Conservation (phyloP, 2,888 invertebrate genomes). For the Bombylius discolor region DNA sequence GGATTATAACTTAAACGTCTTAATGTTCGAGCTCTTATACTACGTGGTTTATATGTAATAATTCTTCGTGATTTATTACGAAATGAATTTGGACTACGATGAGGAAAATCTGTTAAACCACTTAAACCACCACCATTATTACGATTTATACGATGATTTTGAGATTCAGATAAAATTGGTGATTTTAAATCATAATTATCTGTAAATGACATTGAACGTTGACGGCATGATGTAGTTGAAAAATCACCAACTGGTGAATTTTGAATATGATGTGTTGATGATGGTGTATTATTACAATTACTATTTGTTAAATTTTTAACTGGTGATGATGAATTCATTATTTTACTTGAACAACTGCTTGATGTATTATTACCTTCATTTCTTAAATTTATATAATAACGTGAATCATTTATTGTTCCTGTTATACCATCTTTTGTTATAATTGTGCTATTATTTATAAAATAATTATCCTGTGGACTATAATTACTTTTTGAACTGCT, state of each 20-base stretch:
- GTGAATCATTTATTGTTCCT: conserved; percentile 18
- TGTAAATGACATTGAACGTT: conserved; percentile 41
- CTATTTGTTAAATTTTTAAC: conserved; percentile 26
- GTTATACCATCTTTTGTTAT: conserved; percentile 9
- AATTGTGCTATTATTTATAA: conserved; percentile 15
- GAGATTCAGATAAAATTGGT: conserved; percentile 27
- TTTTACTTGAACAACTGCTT: not conserved
- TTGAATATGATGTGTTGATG: conserved; percentile 17
- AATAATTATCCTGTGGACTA: conserved; percentile 33
- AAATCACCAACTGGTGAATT: conserved; percentile 18
- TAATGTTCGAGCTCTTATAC: conserved; percentile 42
- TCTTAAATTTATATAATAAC: conserved; percentile 21
- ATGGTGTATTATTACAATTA: conserved; percentile 29
- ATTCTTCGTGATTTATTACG: conserved; percentile 15
- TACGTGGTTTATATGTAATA: conserved; percentile 34
- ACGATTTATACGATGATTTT: conserved; percentile 14
- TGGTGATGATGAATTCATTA: conserved; percentile 24
- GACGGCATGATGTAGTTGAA: conserved; percentile 22
- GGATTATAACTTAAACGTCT: conserved; percentile 46
- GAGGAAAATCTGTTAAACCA: conserved; percentile 12
- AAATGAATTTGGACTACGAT: conserved; percentile 16
- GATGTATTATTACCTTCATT: conserved; percentile 15
- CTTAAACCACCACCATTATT: conserved; percentile 4
- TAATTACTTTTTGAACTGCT: conserved; percentile 37
- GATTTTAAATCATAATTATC: conserved; percentile 35